These are phyloP conservation scores for Lepidurus arcticus DNA, from an alignment of 1,140 invertebrate genomes.

Conservation along the genomic window DNA sequence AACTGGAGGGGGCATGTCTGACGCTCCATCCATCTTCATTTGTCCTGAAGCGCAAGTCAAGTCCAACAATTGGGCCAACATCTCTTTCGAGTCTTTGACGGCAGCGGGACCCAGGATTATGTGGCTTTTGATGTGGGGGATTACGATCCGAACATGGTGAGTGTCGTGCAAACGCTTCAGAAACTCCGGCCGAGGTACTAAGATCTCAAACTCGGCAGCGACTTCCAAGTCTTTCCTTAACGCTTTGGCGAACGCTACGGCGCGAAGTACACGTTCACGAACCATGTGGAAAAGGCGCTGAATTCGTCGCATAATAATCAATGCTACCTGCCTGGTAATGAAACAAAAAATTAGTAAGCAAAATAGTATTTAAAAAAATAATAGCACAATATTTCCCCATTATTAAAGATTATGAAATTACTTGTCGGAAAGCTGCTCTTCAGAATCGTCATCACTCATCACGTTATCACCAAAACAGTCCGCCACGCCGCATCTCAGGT, in stretches of 20 bases:
- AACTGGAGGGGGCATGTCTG: background rate
- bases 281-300: conserved; percentile 71
- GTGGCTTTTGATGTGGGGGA: conserved; percentile 45
- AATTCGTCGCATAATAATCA: conserved; percentile 66
- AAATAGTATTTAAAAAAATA: no score
- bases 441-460: conserved; percentile 3
- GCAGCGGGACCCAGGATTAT: conserved; percentile 47
- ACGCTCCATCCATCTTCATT: conserved; percentile 26
- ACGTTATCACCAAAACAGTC: conserved; percentile 41
- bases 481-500: conserved; percentile 50
- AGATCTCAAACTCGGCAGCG: conserved; percentile 48
- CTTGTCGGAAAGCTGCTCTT: conserved; percentile 26
- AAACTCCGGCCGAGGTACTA: conserved; percentile 41
- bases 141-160: conserved; percentile 45
- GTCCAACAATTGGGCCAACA: conserved; percentile 40
- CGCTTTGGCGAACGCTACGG: conserved; percentile 68
- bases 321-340: conserved; percentile 52
- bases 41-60: conserved; percentile 38
- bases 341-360: background rate
- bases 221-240: conserved; percentile 64
- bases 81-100: conserved; percentile 37
- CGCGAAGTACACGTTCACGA: conserved; percentile 70
- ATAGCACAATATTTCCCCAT: no score
- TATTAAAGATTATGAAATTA: conserved; percentile 11
- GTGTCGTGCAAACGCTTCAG: conserved; percentile 45